Conservation (phyloP, 2,113 vertebrate genomes). For the Nerophis ophidion region DNA sequence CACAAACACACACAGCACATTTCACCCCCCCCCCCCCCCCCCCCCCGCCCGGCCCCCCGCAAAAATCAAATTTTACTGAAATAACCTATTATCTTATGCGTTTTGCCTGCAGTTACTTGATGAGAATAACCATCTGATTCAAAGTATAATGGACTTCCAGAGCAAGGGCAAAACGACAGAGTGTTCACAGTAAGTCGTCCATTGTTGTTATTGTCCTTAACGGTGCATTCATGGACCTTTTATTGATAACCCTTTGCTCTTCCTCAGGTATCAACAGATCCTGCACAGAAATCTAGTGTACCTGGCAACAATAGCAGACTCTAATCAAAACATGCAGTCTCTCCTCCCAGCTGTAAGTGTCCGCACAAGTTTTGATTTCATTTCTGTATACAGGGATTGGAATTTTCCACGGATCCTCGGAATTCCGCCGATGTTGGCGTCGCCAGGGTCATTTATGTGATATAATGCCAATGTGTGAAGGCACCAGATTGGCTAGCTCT, state of each 20-base stretch:
- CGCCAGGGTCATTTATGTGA: too few species aligned
- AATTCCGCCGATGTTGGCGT: too few species aligned
- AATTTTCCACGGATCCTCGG: too few species aligned
- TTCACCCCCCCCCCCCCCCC: background rate
- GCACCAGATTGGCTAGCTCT: too few species aligned
- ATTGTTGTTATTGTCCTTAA: background rate
- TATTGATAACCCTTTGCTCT: conserved; percentile 29
- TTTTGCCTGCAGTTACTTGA: conserved; percentile 83
- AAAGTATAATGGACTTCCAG: conserved; percentile 99
- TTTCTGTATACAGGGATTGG: too few species aligned
- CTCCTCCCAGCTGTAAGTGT: conserved; percentile 96
- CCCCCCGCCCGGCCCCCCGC: background rate
- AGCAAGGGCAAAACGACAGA: conserved; percentile 98
- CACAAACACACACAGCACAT: conserved; percentile 39
- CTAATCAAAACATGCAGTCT: conserved; percentile 98
- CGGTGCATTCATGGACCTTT: background rate
- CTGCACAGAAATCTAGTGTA: conserved; percentile 97
- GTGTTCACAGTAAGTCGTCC: conserved; percentile 93
- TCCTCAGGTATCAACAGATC: conserved; percentile 93
- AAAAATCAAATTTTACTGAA: background rate
- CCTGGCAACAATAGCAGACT: conserved; percentile 98
- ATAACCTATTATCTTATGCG: background rate
- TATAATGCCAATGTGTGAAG: too few species aligned
- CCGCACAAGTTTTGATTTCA: background rate
- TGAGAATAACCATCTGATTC: conserved; percentile 99